Base-by-base conservation (phyloP, 2,797 vertebrate genomes). In the Chaenodraco wilsoni region DNA sequence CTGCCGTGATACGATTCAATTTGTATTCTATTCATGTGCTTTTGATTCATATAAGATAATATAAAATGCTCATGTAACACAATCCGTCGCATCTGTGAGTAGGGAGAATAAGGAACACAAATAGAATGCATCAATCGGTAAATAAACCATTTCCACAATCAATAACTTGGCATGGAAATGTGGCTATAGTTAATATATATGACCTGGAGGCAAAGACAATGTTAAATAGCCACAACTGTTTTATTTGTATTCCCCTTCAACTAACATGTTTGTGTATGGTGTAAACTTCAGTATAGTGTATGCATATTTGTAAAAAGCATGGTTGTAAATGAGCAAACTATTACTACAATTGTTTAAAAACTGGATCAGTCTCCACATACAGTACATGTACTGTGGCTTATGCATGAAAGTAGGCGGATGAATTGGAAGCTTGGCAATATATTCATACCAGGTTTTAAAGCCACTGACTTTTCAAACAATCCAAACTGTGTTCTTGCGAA, bases 401-500 rank as follows among this genome's bases (percentile, higher is more conserved):
- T 27, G 23, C 15, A 16, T 31, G 2, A 49, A 76, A 77, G 67
- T 2, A 69, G 15, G 16, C 21, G 21, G 52, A 70, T 7, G 31
- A 12, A 67, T 58, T 0, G 11, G 4, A 79, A 49, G 46, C 31
- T 44, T 78, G 19, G 49, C 70, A 48, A 65, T 41, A 37, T 4
- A 71, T 75, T 62, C 10, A 65, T 62, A 21, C 17, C 56, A 69
- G 45, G 27, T 37, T 67, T 60, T 73, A 64, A 79, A 72, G 67
- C 33, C 9, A 2, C 21, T 41, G 45, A 79, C 52, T 74, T 84
- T 76, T 82, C 57, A 65, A 85, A 75, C 33, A 79, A 65, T 66
- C 19, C 13, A 44, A 76, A 75, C 62, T 69, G 68, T 78, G 50
- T 75, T 83, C 69, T 55, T 55, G 48, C 43, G 81, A 84, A 83